Percentiles rank a stretch among this genome's conserved stretches.
Evolutionary conservation across 2,113 vertebrate species (phyloP).

Genomic region (Lichenostomus cassidix): DNA sequence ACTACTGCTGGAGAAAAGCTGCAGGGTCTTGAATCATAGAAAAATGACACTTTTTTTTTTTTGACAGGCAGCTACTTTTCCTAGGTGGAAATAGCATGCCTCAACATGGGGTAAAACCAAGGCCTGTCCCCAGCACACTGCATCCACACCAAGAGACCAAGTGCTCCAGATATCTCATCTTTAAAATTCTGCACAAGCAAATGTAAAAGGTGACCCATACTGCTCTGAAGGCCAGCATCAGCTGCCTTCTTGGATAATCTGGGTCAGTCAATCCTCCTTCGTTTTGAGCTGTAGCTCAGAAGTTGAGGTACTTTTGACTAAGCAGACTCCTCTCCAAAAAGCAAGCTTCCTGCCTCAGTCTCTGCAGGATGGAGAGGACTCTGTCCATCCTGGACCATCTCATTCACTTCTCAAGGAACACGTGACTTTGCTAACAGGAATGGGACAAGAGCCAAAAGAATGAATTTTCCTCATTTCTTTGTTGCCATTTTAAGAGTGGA

Average conservation of each 20-base stretch:
- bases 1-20: background rate
- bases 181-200: background rate
- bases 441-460: background rate
- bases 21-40: background rate
- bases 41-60: background rate
- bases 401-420: background rate
- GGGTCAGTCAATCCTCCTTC: background rate
- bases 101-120: background rate
- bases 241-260: background rate
- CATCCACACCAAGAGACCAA: background rate
- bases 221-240: background rate
- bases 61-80: background rate
- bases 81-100: background rate
- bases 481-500: background rate
- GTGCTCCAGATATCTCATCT: background rate
- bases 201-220: background rate
- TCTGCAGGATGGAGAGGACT: background rate
- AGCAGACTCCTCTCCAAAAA: background rate
- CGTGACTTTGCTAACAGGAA: background rate
- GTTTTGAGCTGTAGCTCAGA: background rate
- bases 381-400: background rate
- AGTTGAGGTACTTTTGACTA: background rate
- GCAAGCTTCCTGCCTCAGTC: background rate
- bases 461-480: background rate
- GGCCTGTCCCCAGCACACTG: background rate